These are phyloP conservation scores for Acleris cristana DNA, from an alignment of 2,888 invertebrate species.

Conservation along the genomic window DNA sequence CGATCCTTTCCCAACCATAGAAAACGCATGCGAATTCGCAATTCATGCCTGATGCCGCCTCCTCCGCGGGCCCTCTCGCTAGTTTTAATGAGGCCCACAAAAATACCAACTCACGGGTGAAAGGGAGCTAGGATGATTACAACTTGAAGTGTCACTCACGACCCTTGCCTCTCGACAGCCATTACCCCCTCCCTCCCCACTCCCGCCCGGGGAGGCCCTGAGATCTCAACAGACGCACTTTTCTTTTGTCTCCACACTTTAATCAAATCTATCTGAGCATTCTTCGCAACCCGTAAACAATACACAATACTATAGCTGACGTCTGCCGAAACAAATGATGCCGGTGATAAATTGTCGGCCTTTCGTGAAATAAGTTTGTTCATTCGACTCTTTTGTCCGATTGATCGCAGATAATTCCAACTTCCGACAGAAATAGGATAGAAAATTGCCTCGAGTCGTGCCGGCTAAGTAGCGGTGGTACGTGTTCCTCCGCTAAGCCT, in stretches of 20 bases:
- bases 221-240: constrained; percentile 47
- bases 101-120: constrained; percentile 30
- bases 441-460: constrained; percentile 60
- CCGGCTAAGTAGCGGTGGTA: constrained; percentile 20
- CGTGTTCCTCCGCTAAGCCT: constrained; percentile 15
- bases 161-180: constrained; percentile 47
- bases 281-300: constrained; percentile 55
- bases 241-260: constrained; percentile 43
- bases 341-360: constrained; percentile 67
- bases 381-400: constrained; percentile 69
- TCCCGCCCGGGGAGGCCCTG: constrained; percentile 34
- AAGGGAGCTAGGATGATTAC: constrained; percentile 36
- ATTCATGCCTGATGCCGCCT: constrained; percentile 28
- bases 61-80: constrained; percentile 20
- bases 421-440: constrained; percentile 57
- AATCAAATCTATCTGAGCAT: constrained; percentile 45
- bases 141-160: constrained; percentile 39
- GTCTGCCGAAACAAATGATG: constrained; percentile 64
- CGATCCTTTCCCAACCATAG: constrained; percentile 13
- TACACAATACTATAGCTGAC: constrained; percentile 54
- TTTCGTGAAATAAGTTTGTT: constrained; percentile 62
- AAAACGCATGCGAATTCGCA: constrained; percentile 31
- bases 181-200: constrained; percentile 45
- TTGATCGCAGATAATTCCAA: constrained; percentile 76
- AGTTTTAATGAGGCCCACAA: constrained; percentile 37